phyloP scores from a whole-genome alignment of 1,140 invertebrate genomes.

The Drosophila pachea region DNA sequence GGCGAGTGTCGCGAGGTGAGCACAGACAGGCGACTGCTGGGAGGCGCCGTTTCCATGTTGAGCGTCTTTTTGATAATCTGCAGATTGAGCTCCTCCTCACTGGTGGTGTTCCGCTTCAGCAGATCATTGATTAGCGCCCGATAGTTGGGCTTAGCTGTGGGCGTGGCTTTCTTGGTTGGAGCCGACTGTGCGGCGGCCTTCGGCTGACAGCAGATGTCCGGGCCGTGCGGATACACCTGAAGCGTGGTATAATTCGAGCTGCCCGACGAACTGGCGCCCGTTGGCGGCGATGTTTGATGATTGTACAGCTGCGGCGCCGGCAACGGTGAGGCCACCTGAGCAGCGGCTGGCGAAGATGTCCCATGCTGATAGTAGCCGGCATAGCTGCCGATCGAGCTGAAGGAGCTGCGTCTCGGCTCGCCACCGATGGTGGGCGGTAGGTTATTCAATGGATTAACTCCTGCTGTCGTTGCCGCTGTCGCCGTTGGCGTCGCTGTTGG shows the following conservation, averaged over 20 bases:
- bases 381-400: slow-evolving; percentile 10
- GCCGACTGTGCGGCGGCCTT: neutral
- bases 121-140: slow-evolving; percentile 69
- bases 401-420: slow-evolving; percentile 1
- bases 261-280: slow-evolving; percentile 1
- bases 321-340: slow-evolving; percentile 64
- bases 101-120: slow-evolving; percentile 63
- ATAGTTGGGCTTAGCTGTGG: slow-evolving; percentile 65
- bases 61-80: slow-evolving; percentile 77
- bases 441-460: no score
- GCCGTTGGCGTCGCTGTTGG: slow-evolving; percentile 23
- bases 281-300: slow-evolving; percentile 35
- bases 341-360: slow-evolving; percentile 63
- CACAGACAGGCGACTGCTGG: slow-evolving; percentile 2
- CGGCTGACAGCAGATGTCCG: slow-evolving; percentile 61
- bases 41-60: slow-evolving; percentile 53
- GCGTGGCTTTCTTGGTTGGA: slow-evolving; percentile 34
- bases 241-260: slow-evolving; percentile 56
- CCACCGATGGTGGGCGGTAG: neutral
- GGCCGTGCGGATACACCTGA: slow-evolving; percentile 66
- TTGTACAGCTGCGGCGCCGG: slow-evolving; percentile 42
- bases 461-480: slow-evolving; percentile 7
- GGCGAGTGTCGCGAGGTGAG: neutral
- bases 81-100: slow-evolving; percentile 72
- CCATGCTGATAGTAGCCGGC: slow-evolving; percentile 56